A percentile compares a stretch with the other conserved stretches of the same genome.
Evolutionary conservation across 2,797 vertebrate species (phyloP).

Genomic region (Antrozous pallidus): DNA sequence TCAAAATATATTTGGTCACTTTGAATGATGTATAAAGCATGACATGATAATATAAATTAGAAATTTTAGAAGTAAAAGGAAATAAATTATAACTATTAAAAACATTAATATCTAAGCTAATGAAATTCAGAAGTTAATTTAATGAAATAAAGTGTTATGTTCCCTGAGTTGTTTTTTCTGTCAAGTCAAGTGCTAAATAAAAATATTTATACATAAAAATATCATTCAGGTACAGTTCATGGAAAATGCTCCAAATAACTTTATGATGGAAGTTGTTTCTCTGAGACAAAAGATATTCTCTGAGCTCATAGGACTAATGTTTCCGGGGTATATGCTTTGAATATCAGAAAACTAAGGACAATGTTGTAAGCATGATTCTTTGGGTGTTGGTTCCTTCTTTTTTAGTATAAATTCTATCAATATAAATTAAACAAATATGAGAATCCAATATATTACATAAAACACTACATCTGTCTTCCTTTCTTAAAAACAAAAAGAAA

Average conservation of each 20-base stretch:
- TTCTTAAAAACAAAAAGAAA: not conserved
- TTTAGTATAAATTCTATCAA: not conserved
- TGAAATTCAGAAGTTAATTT: constrained; percentile 6
- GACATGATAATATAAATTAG: not conserved
- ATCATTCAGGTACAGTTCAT: not conserved
- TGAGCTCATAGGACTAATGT: not conserved
- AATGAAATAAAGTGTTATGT: constrained; percentile 13
- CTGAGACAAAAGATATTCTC: not conserved
- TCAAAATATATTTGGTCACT: not conserved
- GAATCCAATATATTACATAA: not conserved
- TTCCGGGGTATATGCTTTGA: not conserved
- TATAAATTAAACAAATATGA: not conserved
- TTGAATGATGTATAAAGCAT: not conserved
- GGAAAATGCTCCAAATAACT: not conserved
- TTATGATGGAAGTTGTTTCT: not conserved
- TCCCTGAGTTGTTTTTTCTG: not conserved
- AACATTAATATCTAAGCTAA: not conserved
- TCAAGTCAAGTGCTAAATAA: not conserved
- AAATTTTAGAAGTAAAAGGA: not conserved
- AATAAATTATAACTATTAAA: not conserved
- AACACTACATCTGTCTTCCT: not conserved
- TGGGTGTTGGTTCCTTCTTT: not conserved
- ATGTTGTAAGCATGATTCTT: not conserved
- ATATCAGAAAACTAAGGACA: not conserved
- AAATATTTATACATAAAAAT: constrained; percentile 9